Conservation (phyloP, 1,140 invertebrate species). For the Monomorium pharaonis region DNA sequence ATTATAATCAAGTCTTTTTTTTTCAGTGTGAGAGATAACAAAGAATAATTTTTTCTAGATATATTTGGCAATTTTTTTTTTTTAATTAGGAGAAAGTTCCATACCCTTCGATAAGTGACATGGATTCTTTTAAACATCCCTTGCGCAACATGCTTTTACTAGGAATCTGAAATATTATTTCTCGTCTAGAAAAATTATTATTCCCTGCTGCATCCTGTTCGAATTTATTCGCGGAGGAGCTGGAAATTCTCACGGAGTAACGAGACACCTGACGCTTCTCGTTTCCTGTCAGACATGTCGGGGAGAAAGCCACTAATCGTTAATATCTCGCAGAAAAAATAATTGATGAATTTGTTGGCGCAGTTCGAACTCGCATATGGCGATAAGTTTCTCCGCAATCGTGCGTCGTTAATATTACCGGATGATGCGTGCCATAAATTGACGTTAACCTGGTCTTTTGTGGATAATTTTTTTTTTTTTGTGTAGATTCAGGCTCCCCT, state of each 20-base stretch:
- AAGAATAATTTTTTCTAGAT: not conserved
- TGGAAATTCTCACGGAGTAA: constrained; percentile 29
- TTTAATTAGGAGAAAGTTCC: not conserved
- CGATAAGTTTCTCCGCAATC: constrained; percentile 28
- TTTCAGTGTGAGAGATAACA: too few relatives aligned
- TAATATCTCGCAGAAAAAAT: constrained; percentile 35
- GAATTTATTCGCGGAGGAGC: constrained; percentile 4
- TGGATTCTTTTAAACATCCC: not conserved
- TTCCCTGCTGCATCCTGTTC: not conserved
- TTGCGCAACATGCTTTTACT: not conserved
- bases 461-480: not conserved
- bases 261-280: constrained; percentile 27
- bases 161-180: not conserved
- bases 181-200: not conserved
- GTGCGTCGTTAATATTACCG: not conserved
- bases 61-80: not conserved
- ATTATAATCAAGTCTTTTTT: too few relatives aligned
- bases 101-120: not conserved
- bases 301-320: constrained; percentile 40
- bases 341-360: constrained; percentile 45
- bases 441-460: not conserved
- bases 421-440: constrained; percentile 24
- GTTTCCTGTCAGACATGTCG: constrained; percentile 23
- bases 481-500: not conserved
- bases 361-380: not conserved